Base-by-base conservation (phyloP, 2,797 vertebrate genomes). In the Hoplostethus atlanticus region DNA sequence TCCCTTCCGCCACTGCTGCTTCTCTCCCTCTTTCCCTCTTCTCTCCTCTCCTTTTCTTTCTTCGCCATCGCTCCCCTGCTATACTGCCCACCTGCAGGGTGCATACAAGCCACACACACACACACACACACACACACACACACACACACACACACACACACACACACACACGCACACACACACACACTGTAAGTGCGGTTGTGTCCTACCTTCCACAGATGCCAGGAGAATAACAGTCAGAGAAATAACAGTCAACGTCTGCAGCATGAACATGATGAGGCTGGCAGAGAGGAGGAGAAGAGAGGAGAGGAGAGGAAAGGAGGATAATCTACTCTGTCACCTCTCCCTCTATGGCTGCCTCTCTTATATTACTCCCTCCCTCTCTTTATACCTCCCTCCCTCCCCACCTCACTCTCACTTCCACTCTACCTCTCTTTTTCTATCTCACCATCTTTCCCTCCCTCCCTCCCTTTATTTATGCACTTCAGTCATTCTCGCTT, bases 141-240 rank as follows among this genome's bases (percentile, higher is more conserved):
- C 56, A 48, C 61, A 76, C 70, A 74, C 68, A 38, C 60, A 64
- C 68, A 71, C 51, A 64, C 70, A 67, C 64, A 72, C 69, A 71
- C 56, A 21, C 21, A 21, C 21, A 21, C 21, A 21, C 21, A 21
- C 21, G 1, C 21, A 21, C 21, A 21, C 21, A 21, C 21, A 21
- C 21, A 21, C 21, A 21, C 21, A 21, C 21, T 21, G 73, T 77
- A 69, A 84, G 84, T 80, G 79, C 71, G 68, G 81, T 73, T 79
- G 74, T 79, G 77, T 76, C 94, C 85, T 96, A 96, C 95, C 95
- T 95, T 95, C 92, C 79, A 94, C 92, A 87, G 90, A 94, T 86
- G 90, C 84, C 73, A 94, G 84, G 78, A 95, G 88, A 74, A 93
- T 72, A 80, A 92, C 91, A 88, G 92, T 93, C 76, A 95, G 89